These are phyloP conservation scores for Poliocrania exsul DNA, from an alignment of 2,797 vertebrate species.

Conservation along the genomic window DNA sequence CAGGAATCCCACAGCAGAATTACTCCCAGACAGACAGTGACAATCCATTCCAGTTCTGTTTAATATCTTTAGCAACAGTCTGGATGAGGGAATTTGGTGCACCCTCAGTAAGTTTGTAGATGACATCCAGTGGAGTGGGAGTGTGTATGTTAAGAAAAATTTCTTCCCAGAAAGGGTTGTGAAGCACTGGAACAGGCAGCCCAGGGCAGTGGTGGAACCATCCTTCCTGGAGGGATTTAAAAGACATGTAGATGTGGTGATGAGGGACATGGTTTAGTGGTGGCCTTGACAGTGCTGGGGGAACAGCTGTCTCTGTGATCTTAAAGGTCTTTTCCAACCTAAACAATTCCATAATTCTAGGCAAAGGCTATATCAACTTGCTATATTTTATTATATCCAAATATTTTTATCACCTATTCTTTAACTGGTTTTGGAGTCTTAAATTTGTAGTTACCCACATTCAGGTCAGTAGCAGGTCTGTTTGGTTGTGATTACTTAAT, in stretches of 20 bases:
- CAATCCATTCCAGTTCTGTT: not conserved
- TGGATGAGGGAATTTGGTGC: not conserved
- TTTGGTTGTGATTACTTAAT: constrained; percentile 6
- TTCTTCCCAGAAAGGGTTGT: not conserved
- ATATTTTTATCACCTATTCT: not conserved
- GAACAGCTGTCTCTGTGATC: not conserved
- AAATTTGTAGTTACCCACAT: not conserved
- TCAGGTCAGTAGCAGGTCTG: not conserved
- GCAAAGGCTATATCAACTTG: not conserved
- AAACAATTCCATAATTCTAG: not conserved
- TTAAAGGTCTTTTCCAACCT: not conserved
- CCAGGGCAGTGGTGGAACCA: not conserved
- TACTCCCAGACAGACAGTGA: not conserved
- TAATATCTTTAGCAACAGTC: not conserved
- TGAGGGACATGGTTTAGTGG: not conserved
- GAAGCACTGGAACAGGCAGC: not conserved
- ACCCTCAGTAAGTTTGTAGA: not conserved
- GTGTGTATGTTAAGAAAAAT: not conserved
- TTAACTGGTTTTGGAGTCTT: not conserved
- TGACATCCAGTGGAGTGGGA: not conserved
- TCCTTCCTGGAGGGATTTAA: not conserved
- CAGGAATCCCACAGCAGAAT: not conserved
- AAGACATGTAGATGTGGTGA: not conserved
- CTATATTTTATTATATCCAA: not conserved
- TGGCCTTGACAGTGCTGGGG: not conserved